phyloP scores from a whole-genome alignment of 2,888 invertebrate species.

The Melanostoma mellinum region DNA sequence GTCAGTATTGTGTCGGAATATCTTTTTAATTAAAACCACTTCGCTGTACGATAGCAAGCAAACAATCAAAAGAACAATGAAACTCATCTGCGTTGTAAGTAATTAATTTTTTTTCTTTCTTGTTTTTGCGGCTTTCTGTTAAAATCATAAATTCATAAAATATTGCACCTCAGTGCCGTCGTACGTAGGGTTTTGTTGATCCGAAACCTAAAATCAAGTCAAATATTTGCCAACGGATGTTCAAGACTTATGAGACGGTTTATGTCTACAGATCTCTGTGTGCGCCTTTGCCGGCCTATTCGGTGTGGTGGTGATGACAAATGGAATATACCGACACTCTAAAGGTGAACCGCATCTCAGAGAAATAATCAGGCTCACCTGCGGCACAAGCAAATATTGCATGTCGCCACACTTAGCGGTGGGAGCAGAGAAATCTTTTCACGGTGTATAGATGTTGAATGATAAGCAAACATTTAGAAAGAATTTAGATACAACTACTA shows the following conservation, averaged over 20 bases:
- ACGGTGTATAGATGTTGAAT: too few relatives aligned
- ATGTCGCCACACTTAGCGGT: constrained; percentile 6
- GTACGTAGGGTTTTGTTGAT: constrained; percentile 41
- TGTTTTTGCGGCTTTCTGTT: neutral
- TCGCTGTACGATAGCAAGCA: constrained; percentile 7
- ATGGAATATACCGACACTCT: constrained; percentile 45
- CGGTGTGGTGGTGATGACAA: constrained; percentile 50
- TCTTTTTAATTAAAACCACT: constrained; percentile 52
- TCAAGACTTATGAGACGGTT: constrained; percentile 50
- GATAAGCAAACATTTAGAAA: too few relatives aligned
- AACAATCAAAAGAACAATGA: constrained; percentile 27
- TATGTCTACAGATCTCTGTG: neutral
- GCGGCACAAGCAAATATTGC: constrained; percentile 62
- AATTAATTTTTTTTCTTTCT: constrained; percentile 50
- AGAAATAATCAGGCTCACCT: constrained; percentile 63
- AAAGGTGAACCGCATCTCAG: constrained; percentile 63
- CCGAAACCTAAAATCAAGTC: constrained; percentile 60
- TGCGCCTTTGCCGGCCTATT: neutral
- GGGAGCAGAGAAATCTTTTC: too few relatives aligned
- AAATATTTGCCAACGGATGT: constrained; percentile 70
- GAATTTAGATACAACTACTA: too few relatives aligned
- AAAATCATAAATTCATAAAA: constrained; percentile 33
- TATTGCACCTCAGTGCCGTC: constrained; percentile 51
- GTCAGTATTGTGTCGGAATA: too few relatives aligned
- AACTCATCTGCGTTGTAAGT: constrained; percentile 48